Evolutionary conservation across 2,113 vertebrate species (phyloP).

Genomic region (Poeciliopsis turrubarensis): DNA sequence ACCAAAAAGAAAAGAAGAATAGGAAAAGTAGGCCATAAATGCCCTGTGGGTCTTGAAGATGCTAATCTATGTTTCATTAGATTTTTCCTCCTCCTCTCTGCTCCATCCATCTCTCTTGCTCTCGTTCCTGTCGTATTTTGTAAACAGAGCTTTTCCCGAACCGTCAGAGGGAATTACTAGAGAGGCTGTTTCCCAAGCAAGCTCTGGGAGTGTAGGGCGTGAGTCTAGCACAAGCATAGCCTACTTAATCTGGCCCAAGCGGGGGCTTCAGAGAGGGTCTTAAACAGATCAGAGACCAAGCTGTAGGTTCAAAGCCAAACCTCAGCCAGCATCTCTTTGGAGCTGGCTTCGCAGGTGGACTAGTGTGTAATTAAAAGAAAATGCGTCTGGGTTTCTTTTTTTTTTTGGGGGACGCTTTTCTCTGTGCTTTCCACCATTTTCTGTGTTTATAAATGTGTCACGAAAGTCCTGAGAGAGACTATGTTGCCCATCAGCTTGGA

Average conservation of each 20-base stretch:
- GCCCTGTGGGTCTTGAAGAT: conserved; percentile 69
- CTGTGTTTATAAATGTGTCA: conserved; percentile 5
- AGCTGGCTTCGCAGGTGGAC: conserved; percentile 36
- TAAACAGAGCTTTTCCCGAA: conserved; percentile 78
- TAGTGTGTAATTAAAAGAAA: not conserved
- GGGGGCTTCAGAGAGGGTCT: conserved; percentile 66
- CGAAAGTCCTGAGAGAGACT: conserved; percentile 24
- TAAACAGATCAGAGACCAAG: conserved; percentile 73
- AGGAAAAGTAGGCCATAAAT: conserved; percentile 80
- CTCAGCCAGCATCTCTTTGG: conserved; percentile 51
- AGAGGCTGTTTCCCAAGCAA: conserved; percentile 64
- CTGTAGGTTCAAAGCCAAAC: conserved; percentile 46
- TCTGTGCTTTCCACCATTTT: not conserved
- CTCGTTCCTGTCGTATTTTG: conserved; percentile 67
- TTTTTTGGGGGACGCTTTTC: not conserved
- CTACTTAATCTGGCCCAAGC: conserved; percentile 66
- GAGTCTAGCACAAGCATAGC: conserved; percentile 33
- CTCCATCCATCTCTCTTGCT: conserved; percentile 35
- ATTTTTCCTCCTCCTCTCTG: conserved; percentile 50
- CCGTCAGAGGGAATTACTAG: conserved; percentile 75
- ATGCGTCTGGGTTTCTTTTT: not conserved
- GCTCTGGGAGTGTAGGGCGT: conserved; percentile 30
- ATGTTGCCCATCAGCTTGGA: conserved; percentile 35
- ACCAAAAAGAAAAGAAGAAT: conserved; percentile 60
- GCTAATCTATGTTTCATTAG: conserved; percentile 83